These are phyloP conservation scores for Montifringilla adamsi DNA, from an alignment of 2,113 vertebrate species.

Conservation along the genomic window DNA sequence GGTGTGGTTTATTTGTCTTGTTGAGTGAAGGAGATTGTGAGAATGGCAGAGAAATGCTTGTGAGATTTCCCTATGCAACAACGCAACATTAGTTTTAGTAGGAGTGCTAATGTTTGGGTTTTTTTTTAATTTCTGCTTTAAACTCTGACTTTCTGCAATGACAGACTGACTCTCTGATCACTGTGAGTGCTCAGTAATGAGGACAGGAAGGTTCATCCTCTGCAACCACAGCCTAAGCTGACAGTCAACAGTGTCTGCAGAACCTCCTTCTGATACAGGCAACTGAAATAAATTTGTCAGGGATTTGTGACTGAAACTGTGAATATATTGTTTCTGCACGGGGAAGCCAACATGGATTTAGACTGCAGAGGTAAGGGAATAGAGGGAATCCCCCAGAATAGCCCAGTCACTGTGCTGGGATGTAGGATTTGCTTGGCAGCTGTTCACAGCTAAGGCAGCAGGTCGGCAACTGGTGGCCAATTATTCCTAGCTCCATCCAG, in stretches of 20 bases:
- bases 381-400: background rate
- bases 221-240: background rate
- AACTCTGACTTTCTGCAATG: background rate
- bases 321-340: background rate
- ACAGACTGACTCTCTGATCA: background rate
- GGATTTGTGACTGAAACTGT: background rate
- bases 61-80: background rate
- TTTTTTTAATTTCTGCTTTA: background rate
- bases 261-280: background rate
- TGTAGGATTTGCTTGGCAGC: background rate
- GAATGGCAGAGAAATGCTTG: background rate
- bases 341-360: background rate
- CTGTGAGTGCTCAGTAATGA: background rate
- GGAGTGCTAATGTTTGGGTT: background rate
- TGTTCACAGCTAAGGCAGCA: background rate
- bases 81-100: background rate
- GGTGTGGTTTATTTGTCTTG: background rate
- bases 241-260: background rate
- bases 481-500: background rate
- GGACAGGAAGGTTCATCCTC: background rate
- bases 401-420: background rate
- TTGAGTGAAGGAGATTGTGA: accelerated
- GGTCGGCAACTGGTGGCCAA: background rate
- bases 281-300: background rate
- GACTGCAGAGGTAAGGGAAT: background rate